Evolutionary conservation across 1,140 invertebrate species (phyloP).

Genomic region (Odontomachus brunneus): DNA sequence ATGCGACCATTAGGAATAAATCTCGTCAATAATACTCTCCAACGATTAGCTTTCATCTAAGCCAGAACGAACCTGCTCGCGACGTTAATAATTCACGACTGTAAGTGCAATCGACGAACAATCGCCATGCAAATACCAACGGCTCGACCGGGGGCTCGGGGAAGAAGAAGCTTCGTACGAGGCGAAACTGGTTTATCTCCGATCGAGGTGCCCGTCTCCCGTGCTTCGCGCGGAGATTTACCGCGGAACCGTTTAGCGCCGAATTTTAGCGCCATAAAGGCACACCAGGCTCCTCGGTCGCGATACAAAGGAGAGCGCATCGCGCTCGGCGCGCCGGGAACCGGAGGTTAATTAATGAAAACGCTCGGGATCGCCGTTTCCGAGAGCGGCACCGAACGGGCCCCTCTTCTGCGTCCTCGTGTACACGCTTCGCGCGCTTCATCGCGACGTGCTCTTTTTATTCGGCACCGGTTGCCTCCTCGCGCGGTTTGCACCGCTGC

Average conservation of each 20-base stretch:
- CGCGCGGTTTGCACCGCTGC: constrained; percentile 38
- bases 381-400: constrained; percentile 37
- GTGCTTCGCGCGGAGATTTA: constrained; percentile 30
- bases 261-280: constrained; percentile 44
- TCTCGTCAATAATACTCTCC: too few species aligned
- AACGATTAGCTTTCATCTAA: too few species aligned
- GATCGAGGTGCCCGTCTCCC: not conserved
- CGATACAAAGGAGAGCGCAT: constrained; percentile 27
- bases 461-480: constrained; percentile 15
- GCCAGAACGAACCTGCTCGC: not conserved
- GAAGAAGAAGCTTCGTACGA: not conserved
- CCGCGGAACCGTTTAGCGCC: constrained; percentile 46
- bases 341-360: constrained; percentile 71
- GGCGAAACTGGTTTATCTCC: constrained; percentile 40
- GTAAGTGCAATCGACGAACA: not conserved
- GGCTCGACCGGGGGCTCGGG: not conserved
- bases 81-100: not conserved
- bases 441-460: constrained; percentile 50
- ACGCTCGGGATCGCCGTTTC: constrained; percentile 62
- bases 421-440: constrained; percentile 16
- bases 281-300: constrained; percentile 6
- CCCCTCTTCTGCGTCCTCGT: constrained; percentile 38
- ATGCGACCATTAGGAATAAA: too few species aligned
- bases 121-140: not conserved
- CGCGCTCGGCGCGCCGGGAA: not conserved